A percentile compares a stretch with the other conserved stretches of the same genome.
Evolutionary conservation across 2,888 invertebrate species (phyloP).

Genomic region (Andrena chrysosceles): DNA sequence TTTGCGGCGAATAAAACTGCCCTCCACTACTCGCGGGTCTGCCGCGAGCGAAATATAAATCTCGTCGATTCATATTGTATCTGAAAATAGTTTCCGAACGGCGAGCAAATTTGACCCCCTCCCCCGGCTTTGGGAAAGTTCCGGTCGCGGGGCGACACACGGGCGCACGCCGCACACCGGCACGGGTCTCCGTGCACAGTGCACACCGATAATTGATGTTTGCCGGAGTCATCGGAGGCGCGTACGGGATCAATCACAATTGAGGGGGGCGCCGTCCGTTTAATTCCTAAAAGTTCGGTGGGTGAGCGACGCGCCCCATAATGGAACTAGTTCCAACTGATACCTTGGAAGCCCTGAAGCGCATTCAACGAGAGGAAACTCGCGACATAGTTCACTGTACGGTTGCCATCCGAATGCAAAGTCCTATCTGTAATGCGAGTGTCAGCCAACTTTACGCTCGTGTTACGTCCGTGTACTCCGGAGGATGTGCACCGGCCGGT

Average conservation of each 20-base stretch:
- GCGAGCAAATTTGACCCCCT: slow-evolving; percentile 5
- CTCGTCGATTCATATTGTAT: slow-evolving; percentile 28
- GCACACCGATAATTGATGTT: slow-evolving; percentile 29
- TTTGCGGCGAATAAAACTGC: slow-evolving; percentile 19
- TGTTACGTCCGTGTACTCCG: neutral
- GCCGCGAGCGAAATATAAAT: slow-evolving; percentile 10
- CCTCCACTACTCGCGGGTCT: neutral
- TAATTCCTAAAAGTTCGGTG: slow-evolving; percentile 63
- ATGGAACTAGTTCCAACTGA: slow-evolving; percentile 62
- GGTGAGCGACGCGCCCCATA: slow-evolving; percentile 19
- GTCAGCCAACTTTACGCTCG: slow-evolving; percentile 63
- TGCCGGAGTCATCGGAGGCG: slow-evolving; percentile 16
- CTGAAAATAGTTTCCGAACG: slow-evolving; percentile 20
- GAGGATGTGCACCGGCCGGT: neutral
- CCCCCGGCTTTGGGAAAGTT: slow-evolving; percentile 4
- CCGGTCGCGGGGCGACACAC: neutral
- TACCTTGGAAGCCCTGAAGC: slow-evolving; percentile 62
- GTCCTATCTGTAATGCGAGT: slow-evolving; percentile 69
- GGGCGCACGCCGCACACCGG: neutral
- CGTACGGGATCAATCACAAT: slow-evolving; percentile 45
- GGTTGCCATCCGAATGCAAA: slow-evolving; percentile 57
- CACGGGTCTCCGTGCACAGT: neutral
- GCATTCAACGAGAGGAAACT: slow-evolving; percentile 61
- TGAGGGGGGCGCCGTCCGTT: neutral
- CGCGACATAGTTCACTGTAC: slow-evolving; percentile 52